Evolutionary conservation across 2,113 vertebrate species (phyloP).

Genomic region (Pavo muticus): DNA sequence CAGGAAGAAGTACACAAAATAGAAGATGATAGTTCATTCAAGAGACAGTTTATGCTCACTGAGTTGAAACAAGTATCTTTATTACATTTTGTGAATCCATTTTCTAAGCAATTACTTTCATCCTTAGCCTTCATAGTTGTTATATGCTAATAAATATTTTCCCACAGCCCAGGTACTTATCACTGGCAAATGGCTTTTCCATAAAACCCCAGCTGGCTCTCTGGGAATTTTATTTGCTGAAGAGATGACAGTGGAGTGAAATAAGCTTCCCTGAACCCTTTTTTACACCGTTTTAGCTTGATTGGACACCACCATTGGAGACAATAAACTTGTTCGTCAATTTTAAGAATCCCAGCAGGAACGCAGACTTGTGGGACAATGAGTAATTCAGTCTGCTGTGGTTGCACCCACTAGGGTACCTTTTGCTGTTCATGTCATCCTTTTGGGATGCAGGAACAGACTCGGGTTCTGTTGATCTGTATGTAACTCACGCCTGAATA

Average conservation of each 20-base stretch:
- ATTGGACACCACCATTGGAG: neutral
- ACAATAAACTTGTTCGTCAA: neutral
- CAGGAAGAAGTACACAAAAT: neutral
- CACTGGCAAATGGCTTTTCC: neutral
- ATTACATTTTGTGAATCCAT: constrained; percentile 7
- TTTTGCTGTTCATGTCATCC: neutral
- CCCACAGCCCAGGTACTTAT: neutral
- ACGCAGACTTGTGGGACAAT: neutral
- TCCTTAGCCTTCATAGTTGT: neutral
- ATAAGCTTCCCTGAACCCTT: neutral
- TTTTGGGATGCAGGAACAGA: neutral
- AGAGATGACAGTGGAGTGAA: neutral
- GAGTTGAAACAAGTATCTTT: constrained; percentile 21
- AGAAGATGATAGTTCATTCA: neutral
- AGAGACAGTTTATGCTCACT: neutral
- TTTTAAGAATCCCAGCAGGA: neutral
- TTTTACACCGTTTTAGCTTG: neutral
- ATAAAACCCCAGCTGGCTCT: neutral
- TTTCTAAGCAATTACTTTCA: constrained; percentile 44
- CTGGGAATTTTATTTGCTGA: neutral
- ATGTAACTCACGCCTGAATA: neutral
- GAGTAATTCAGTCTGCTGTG: neutral
- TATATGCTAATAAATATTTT: neutral
- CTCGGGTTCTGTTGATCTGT: neutral
- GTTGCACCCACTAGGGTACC: neutral